Conservation (phyloP, 92 coral and sea anemone species). For the Hydrozoanthus gracilis region DNA sequence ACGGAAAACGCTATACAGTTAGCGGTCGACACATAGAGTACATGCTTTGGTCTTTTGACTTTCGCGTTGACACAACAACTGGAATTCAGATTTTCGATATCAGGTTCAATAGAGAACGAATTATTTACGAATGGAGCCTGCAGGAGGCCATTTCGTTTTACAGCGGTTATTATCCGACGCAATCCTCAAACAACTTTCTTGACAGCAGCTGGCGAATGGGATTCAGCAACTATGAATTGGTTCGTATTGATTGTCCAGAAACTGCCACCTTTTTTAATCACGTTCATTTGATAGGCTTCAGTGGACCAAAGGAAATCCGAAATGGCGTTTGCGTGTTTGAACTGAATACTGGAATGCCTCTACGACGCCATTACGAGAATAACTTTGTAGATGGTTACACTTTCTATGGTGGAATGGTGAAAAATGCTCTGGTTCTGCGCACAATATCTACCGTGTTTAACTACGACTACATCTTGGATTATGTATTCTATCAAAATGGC, state of each 20-base stretch:
- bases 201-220: slow-evolving; percentile 19
- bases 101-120: slow-evolving; percentile 64
- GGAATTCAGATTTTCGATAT: slow-evolving; percentile 53
- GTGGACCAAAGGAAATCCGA: slow-evolving; percentile 49
- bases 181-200: too few species aligned
- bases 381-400: slow-evolving; percentile 66
- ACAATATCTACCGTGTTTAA: slow-evolving; percentile 71
- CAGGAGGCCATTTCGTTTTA: too few species aligned
- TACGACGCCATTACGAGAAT: slow-evolving; percentile 77
- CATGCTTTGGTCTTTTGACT: too few species aligned
- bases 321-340: slow-evolving; percentile 76
- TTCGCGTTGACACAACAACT: too few species aligned
- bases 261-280: not conserved
- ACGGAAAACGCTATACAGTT: too few species aligned
- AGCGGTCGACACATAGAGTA: too few species aligned
- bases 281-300: not conserved
- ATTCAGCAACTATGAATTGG: slow-evolving; percentile 36
- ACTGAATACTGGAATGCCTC: not conserved
- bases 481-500: too few species aligned
- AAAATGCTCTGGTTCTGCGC: slow-evolving; percentile 69
- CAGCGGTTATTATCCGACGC: too few species aligned
- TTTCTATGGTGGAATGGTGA: slow-evolving; percentile 83
- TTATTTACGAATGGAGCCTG: not conserved
- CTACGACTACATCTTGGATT: slow-evolving; percentile 59
- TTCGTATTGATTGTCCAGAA: slow-evolving; percentile 55